These are phyloP conservation scores for Periplaneta americana DNA, from an alignment of 1,140 invertebrate genomes.

Conservation along the genomic window DNA sequence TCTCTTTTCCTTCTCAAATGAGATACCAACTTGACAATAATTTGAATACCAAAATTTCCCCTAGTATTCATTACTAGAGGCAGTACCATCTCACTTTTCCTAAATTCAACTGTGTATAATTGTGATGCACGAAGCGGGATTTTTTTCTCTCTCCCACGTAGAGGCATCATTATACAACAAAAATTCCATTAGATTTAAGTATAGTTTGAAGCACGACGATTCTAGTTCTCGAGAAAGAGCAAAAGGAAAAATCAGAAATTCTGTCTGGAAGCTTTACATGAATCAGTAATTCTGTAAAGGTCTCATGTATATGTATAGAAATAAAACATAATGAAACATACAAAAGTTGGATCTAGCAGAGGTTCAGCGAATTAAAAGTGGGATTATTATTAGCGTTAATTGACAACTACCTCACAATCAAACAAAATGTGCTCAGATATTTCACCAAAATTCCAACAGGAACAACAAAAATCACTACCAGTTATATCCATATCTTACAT, in stretches of 20 bases:
- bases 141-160: background rate
- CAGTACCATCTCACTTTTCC: background rate
- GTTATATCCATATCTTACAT: no score
- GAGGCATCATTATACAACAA: background rate
- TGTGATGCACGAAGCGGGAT: background rate
- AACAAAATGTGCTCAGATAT: no score
- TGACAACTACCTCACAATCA: no score
- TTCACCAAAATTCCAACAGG: no score
- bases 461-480: no score
- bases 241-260: background rate
- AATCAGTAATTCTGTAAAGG: background rate
- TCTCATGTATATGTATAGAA: background rate
- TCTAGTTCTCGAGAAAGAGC: background rate
- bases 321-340: background rate
- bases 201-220: background rate
- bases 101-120: background rate
- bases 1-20: background rate
- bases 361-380: no score
- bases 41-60: background rate
- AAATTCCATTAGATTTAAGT: background rate
- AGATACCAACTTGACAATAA: background rate
- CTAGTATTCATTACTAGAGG: background rate
- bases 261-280: background rate
- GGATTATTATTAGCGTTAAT: no score
- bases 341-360: no score